Conservation (phyloP, 2,888 invertebrate species). For the Ommatoiulus sabulosus region DNA sequence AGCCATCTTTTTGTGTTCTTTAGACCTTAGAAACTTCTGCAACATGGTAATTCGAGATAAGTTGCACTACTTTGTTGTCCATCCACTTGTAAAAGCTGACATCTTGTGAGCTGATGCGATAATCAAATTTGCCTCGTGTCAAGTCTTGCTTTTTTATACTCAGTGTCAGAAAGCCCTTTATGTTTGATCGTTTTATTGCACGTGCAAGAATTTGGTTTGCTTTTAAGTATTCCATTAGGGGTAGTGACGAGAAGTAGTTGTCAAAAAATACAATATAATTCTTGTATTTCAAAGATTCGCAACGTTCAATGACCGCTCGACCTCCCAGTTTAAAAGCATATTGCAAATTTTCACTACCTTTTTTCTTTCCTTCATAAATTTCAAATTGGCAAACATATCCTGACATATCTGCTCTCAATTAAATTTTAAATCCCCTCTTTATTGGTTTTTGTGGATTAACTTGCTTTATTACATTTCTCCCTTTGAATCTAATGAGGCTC, state of each 20-base stretch:
- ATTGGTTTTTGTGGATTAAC: not conserved
- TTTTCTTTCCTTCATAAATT: not conserved
- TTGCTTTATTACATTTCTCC: not conserved
- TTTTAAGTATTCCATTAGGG: not conserved
- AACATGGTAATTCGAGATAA: not conserved
- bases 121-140: not conserved
- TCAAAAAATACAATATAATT: conserved; percentile 24
- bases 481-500: not conserved
- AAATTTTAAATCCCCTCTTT: not conserved
- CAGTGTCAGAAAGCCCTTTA: not conserved
- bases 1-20: not conserved
- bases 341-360: not conserved
- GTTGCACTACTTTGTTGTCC: not conserved
- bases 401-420: not conserved
- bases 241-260: not conserved
- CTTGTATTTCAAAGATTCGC: not conserved
- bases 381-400: conserved; percentile 17
- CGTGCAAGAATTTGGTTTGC: not conserved
- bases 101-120: not conserved
- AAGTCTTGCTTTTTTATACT: not conserved
- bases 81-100: not conserved
- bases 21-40: not conserved
- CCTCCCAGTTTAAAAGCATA: not conserved
- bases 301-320: not conserved
- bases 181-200: not conserved